Evolutionary conservation across 2,888 invertebrate species (phyloP).

Genomic region (Boloria euphrosyne): DNA sequence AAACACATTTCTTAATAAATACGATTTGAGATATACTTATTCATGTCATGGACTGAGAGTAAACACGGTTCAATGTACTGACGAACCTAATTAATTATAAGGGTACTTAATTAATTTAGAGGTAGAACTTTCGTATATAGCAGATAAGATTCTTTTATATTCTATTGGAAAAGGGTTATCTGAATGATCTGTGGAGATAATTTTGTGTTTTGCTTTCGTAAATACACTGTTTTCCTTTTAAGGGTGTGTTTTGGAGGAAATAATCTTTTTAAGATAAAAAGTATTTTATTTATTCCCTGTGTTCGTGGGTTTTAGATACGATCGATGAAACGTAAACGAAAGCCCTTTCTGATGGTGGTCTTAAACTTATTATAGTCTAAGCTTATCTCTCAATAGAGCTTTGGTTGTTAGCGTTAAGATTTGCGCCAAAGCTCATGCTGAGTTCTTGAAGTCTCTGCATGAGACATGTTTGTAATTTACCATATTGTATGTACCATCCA

Average conservation of each 20-base stretch:
- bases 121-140: constrained; percentile 7
- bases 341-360: no score
- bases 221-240: not conserved
- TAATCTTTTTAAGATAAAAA: no score
- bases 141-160: constrained; percentile 5
- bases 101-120: constrained; percentile 36
- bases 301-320: no score
- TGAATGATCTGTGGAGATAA: not conserved
- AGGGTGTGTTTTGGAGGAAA: not conserved
- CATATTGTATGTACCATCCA: no score
- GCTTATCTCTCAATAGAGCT: no score
- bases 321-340: no score
- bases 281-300: no score
- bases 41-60: constrained; percentile 20
- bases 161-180: not conserved
- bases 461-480: no score
- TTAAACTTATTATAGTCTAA: no score
- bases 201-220: not conserved
- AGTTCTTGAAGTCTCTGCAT: no score
- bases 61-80: constrained; percentile 20
- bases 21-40: constrained; percentile 22
- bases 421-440: no score
- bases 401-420: no score
- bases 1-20: constrained; percentile 9
- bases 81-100: constrained; percentile 31